Evolutionary conservation across 2,888 invertebrate genomes (phyloP).

Genomic region (Adelognathus sp.): DNA sequence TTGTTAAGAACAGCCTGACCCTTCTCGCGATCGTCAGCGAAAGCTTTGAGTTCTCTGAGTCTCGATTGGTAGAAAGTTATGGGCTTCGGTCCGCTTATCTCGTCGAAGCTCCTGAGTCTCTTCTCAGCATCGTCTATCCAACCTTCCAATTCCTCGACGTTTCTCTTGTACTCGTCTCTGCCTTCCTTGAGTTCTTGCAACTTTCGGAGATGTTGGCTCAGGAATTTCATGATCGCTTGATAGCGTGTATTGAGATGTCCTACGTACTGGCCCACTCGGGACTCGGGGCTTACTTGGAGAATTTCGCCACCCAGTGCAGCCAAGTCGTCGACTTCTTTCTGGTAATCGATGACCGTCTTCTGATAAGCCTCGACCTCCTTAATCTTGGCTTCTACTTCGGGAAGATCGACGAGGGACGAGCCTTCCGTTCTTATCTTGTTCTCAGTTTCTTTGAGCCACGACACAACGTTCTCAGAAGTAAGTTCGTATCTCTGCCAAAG

Average conservation of each 20-base stretch:
- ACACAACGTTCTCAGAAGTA: conserved; percentile 87
- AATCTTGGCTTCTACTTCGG: conserved; percentile 87
- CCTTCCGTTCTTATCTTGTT: conserved; percentile 88
- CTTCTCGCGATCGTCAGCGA: conserved; percentile 88
- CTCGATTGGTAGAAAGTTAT: conserved; percentile 86
- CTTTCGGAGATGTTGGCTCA: conserved; percentile 87
- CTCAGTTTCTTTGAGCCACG: conserved; percentile 92
- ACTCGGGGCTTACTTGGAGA: conserved; percentile 90
- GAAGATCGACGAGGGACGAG: conserved; percentile 86
- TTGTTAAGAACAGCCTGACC: conserved; percentile 90
- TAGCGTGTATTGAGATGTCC: conserved; percentile 90
- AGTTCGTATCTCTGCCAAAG: conserved; percentile 92
- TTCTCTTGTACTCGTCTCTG: conserved; percentile 86
- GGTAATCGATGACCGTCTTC: conserved; percentile 85
- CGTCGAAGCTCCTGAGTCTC: conserved; percentile 88
- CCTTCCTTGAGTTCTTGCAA: conserved; percentile 88
- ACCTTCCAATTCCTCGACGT: conserved; percentile 87
- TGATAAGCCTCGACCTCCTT: conserved; percentile 85
- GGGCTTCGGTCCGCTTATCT: conserved; percentile 90
- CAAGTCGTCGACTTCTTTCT: conserved; percentile 86
- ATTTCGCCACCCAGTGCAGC: conserved; percentile 88
- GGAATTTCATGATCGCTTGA: conserved; percentile 88
- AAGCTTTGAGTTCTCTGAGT: conserved; percentile 88
- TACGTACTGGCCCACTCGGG: conserved; percentile 90
- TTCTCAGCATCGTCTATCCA: conserved; percentile 91